Percentiles rank a stretch among this genome's conserved stretches.
Evolutionary conservation across 2,888 invertebrate species (phyloP).

Genomic region (Cheilosia pagana): DNA sequence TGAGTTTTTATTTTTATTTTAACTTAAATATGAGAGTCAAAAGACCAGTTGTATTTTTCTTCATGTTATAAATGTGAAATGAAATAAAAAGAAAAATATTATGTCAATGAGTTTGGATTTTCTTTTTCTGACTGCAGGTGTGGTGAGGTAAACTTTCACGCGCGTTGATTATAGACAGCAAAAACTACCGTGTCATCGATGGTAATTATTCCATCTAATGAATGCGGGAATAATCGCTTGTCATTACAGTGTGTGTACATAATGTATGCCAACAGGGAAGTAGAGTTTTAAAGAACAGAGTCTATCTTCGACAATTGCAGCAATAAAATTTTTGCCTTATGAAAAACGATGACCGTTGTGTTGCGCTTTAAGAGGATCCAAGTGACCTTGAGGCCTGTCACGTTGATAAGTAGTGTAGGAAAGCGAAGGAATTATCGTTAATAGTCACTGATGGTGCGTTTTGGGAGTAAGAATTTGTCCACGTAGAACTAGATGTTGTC

Average conservation of each 20-base stretch:
- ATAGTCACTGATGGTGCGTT: too few relatives aligned
- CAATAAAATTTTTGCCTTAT: too few relatives aligned
- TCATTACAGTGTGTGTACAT: not conserved
- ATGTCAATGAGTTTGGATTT: not conserved
- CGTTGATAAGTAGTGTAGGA: too few relatives aligned
- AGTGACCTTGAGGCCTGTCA: too few relatives aligned
- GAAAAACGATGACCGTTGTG: too few relatives aligned
- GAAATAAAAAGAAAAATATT: not conserved
- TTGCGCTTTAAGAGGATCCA: too few relatives aligned
- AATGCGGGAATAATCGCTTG: not conserved
- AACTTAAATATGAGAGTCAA: not conserved
- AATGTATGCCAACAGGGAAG: not conserved
- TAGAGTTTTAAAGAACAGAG: too few relatives aligned
- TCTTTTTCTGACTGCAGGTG: not conserved
- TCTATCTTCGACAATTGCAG: too few relatives aligned
- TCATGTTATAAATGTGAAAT: constrained; percentile 2
- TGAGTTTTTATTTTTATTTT: not conserved
- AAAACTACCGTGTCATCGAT: not conserved
- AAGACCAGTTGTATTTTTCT: constrained; percentile 6
- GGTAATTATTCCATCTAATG: not conserved
- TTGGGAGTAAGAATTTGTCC: too few relatives aligned
- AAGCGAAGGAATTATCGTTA: too few relatives aligned
- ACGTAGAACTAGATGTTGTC: too few relatives aligned
- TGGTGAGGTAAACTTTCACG: not conserved
- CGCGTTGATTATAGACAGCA: not conserved